Conservation (phyloP, 2,797 vertebrate genomes). For the Remorina albescens region DNA sequence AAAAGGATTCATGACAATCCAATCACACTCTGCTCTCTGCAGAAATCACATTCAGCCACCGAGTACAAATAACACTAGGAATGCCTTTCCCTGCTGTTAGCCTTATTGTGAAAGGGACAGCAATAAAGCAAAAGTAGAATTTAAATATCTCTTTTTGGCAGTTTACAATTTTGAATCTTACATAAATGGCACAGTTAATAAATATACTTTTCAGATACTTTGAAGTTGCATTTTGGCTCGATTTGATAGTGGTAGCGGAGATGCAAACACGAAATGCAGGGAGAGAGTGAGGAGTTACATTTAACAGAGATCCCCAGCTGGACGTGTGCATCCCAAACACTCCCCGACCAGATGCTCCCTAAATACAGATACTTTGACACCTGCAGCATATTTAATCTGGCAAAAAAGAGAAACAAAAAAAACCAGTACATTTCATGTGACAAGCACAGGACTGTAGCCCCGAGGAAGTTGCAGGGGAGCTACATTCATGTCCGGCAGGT, state of each 20-base stretch:
- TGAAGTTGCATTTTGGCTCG: background rate
- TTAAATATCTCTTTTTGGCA: no score
- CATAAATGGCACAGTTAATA: background rate
- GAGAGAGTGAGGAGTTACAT: background rate
- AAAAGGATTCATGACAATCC: no score
- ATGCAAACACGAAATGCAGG: background rate
- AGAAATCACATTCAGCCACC: no score
- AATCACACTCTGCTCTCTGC: no score
- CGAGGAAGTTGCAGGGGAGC: slow-evolving; percentile 10
- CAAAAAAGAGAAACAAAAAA: background rate
- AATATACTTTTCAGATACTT: background rate
- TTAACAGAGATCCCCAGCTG: background rate
- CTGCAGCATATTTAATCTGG: slow-evolving; percentile 2
- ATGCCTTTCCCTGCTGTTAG: no score
- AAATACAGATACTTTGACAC: background rate
- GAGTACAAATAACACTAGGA: no score
- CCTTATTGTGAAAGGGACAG: no score
- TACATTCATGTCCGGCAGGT: slow-evolving; percentile 17
- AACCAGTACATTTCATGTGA: slow-evolving; percentile 18
- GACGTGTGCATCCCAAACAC: background rate
- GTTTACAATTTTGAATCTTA: background rate
- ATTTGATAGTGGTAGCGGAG: background rate
- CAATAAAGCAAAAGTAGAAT: no score
- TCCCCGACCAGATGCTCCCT: background rate
- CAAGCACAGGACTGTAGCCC: slow-evolving; percentile 3